These are phyloP conservation scores for Thereva nobilitata DNA, from an alignment of 2,888 invertebrate species.

Conservation along the genomic window DNA sequence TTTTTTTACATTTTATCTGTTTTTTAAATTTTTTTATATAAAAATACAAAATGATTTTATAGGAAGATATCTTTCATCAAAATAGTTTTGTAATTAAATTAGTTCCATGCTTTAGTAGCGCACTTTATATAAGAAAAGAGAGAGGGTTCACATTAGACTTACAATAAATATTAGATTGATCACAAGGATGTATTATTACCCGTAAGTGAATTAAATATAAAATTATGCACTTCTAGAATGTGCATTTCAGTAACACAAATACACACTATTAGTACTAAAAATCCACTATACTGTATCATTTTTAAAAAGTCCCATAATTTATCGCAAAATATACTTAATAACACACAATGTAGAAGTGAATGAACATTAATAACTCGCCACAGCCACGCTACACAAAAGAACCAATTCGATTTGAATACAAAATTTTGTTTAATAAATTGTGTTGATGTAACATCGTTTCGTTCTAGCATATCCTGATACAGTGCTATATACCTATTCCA, in stretches of 20 bases:
- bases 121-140: too few species aligned
- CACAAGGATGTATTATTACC: constrained; percentile 57
- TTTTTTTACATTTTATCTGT: too few species aligned
- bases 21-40: too few species aligned
- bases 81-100: too few species aligned
- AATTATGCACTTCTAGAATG: constrained; percentile 64
- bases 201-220: constrained; percentile 60
- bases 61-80: too few species aligned
- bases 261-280: constrained; percentile 68
- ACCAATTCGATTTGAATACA: constrained; percentile 72
- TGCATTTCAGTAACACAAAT: constrained; percentile 75
- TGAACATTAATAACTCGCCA: constrained; percentile 84
- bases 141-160: too few species aligned
- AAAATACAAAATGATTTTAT: too few species aligned
- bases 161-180: constrained; percentile 45
- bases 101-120: too few species aligned
- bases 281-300: constrained; percentile 72
- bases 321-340: constrained; percentile 80
- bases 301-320: constrained; percentile 78
- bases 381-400: constrained; percentile 72
- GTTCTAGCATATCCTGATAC: constrained; percentile 77
- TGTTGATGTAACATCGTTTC: constrained; percentile 62
- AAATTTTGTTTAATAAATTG: constrained; percentile 63
- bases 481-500: constrained; percentile 85
- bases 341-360: constrained; percentile 72